Evolutionary conservation across 2,113 vertebrate species (phyloP), one percentile per base, ranked within the genome.

Genomic region (Microcebus ravelobensis): DNA sequence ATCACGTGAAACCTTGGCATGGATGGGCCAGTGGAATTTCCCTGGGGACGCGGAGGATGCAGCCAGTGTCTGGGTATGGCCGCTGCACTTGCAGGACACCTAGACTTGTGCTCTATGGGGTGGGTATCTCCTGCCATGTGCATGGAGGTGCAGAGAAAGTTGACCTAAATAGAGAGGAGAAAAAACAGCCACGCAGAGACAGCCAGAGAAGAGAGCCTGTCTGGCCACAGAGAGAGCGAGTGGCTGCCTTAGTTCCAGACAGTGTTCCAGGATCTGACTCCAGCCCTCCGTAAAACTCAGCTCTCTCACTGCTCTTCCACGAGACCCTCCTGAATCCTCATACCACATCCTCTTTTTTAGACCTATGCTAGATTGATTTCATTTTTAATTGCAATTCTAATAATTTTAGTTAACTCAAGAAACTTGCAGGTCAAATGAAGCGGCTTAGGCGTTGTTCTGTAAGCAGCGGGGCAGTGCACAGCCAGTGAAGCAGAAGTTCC

Each of bases 341-440:
- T 2, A 36, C 8, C 23, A 70, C 23, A 15, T 39, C 31, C 81
- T 92, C 63, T 12, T 80, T 50, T 94, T 70, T 29, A 61, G 8
- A 71, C 17, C 74, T 31, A 59, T 8, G 57, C 20, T 70, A 90
- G n/a, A 65, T 29, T 45, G 36, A 96, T 23, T 68, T 92, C 31
- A 81, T 92, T 96, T 83, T 12, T 71, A 25, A 27, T 67, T 71
- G 42, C 80, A 86, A 52, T 87, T 95, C 83, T 68, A 83, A 39
- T 63, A 85, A 39, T 18, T 27, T 67, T 80, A 86, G 81, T 21
- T 50, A 85, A 88, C 57, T 59, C 52, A 52, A 77, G 85, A 81
- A 55, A 5, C 71, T 87, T 87, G 8, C n/a, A 70, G 18, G 9
- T 85, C 86, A 95, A 65, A 39, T 59, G 76, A 83, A 92, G 36